phyloP scores from a whole-genome alignment of 2,113 vertebrate genomes.

The Anolis carolinensis region DNA sequence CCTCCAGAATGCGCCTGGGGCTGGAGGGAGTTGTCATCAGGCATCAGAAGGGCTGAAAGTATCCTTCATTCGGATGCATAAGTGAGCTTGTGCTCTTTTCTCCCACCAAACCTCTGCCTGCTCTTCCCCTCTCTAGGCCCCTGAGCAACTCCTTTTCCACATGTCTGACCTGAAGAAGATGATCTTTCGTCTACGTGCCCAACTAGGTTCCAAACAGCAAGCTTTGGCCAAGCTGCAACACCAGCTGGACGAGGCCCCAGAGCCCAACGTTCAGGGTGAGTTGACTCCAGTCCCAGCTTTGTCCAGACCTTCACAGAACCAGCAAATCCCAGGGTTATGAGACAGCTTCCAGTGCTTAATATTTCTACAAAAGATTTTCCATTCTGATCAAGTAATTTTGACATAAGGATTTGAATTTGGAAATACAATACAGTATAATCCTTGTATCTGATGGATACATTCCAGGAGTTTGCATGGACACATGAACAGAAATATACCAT shows the following conservation, averaged over 20 bases:
- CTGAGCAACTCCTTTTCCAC: constrained; percentile 74
- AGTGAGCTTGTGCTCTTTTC: not conserved
- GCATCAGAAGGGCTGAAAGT: not conserved
- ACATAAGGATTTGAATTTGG: too few species aligned
- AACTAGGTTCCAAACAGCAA: constrained; percentile 64
- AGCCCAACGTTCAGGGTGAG: constrained; percentile 75
- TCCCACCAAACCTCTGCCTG: not conserved
- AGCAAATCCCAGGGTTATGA: too few species aligned
- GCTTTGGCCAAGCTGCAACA: constrained; percentile 61
- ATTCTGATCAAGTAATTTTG: too few species aligned
- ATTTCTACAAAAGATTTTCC: too few species aligned
- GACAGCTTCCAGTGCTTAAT: too few species aligned
- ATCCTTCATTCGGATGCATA: not conserved
- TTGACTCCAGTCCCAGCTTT: too few species aligned
- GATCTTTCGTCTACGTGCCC: constrained; percentile 62
- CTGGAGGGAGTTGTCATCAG: too few species aligned
- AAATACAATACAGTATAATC: too few species aligned
- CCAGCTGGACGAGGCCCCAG: constrained; percentile 54
- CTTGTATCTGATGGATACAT: too few species aligned
- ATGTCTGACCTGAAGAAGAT: constrained; percentile 67
- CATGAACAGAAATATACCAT: too few species aligned
- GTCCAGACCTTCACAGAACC: not conserved
- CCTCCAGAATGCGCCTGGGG: not conserved
- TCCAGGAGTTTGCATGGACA: too few species aligned
- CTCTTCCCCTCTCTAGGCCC: constrained; percentile 64